Evolutionary conservation across 2,797 vertebrate species (phyloP), one percentile per base, ranked within the genome.

Genomic region (Gallinago stenura): DNA sequence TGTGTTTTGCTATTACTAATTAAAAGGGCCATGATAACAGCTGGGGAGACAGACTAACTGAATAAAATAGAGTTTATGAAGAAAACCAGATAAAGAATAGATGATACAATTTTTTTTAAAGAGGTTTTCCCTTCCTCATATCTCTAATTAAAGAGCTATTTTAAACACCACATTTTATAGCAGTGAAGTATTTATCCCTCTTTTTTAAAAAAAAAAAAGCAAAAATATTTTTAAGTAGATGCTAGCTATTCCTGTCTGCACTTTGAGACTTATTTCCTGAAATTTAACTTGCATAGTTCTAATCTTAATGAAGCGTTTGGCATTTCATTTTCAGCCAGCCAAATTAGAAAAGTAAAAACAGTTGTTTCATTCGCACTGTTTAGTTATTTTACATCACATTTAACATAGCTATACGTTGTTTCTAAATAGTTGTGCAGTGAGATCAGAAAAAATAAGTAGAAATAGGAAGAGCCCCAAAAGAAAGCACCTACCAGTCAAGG

Each of bases 221-320:
- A 81, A 46, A 62, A 72, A 60, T 68, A 69, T 75, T 87, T 95
- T 91, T 50, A 87, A 95, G 58, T 61, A 76, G 25, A 77, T 81
- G 68, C 57, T 94, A 95, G 68, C 57, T 94, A 95, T 92, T 89
- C 71, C 57, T 92, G 60, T 30, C 86, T 53, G 57, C 73, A 93
- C 46, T 96, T 94, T 33, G 48, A 89, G 37, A 62, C 88, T 81
- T 89, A 95, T 64, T 95, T 94, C 76, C 78, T 88, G 78, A 93
- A 89, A 88, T 92, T 80, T 82, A 86, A 89, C 69, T 89, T 71
- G 48, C 26, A 24, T 48, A 79, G 39, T 66, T 78, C 85, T 94
- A 51, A 93, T 90, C 64, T 85, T 89, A 92, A 85, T 80, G 68
- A 96, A 94, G 82, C 62, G 69, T 35, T 82, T 97, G 81, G 39